Evolutionary conservation across 2,113 vertebrate species (phyloP), one percentile per base, ranked within the genome.

Genomic region (Heterotis niloticus): DNA sequence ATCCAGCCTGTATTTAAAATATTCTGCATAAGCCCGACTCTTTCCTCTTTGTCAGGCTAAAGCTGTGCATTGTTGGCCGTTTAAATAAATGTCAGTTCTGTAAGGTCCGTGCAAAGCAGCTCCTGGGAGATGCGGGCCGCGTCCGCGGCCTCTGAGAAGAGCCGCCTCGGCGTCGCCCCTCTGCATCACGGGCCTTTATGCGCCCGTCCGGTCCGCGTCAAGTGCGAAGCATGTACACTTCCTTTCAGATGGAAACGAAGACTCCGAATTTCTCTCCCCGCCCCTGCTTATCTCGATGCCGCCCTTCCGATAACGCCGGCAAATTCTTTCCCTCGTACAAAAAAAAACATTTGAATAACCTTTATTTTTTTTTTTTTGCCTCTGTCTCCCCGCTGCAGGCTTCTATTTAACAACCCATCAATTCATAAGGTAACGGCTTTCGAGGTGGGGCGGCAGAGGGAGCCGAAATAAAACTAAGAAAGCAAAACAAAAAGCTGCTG

Each of bases 31-130:
- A 85, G 87, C 83, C 84, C 73, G 86, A 80, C 81, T 88, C 86
- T 84, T 83, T 75, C 83, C 84, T 87, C 89, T 87, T 88, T 90
- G 89, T 92, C 85, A 90, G 77, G 84, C 73, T 80, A 85, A 86
- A 85, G 88, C 79, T 80, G 86, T 85, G 89, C 91, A 91, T 90
- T 90, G 90, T 95, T 92, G 91, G 90, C 92, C 92, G 93, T 94
- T 93, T 94, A 95, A 95, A 94, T 93, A 95, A 97, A 96, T 97
- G 96, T 96, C 95, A 95, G 91, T 91, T 94, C 92, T 93, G 91
- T 91, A 84, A 90, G 91, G 94, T 88, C 87, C 90, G 88, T 85
- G 86, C 75, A 94, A 95, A 94, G 81, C 87, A 91, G 89, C 89
- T 90, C 94, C 93, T 89, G 83, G 79, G 95, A 95, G 95, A 95